Conservation (phyloP, 2,113 vertebrate genomes). For the Mus spicilegus region DNA sequence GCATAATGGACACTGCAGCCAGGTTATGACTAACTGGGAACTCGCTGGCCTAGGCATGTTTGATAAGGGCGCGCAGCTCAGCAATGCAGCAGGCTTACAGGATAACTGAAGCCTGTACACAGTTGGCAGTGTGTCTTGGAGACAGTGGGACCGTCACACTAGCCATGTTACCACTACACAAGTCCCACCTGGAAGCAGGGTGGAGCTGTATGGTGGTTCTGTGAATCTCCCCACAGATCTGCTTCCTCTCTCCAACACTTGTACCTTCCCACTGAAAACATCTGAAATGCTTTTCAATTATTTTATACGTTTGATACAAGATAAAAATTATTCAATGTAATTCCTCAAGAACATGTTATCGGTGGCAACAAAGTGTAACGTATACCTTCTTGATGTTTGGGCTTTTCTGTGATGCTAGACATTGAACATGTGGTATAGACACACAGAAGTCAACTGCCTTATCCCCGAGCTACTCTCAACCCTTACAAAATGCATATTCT, state of each 20-base stretch:
- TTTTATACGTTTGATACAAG: neutral
- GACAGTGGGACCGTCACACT: no score
- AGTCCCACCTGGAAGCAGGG: no score
- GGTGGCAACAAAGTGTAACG: neutral
- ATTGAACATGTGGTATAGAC: neutral
- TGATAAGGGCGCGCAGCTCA: no score
- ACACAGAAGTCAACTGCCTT: no score
- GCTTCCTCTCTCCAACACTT: neutral
- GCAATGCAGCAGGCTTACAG: no score
- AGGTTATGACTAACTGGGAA: no score
- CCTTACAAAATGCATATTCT: neutral
- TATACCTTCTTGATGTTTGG: neutral
- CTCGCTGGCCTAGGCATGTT: no score
- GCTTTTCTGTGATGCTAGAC: neutral
- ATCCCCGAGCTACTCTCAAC: neutral
- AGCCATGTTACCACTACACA: no score
- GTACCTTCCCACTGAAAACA: neutral
- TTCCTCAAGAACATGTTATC: neutral
- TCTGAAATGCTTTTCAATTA: neutral
- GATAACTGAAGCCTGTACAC: no score
- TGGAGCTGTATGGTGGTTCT: no score
- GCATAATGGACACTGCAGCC: neutral
- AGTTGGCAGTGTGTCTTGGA: no score
- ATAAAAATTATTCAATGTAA: neutral
- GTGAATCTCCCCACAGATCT: neutral